phyloP scores from a whole-genome alignment of 2,888 invertebrate genomes.

The Xestia ashworthii region DNA sequence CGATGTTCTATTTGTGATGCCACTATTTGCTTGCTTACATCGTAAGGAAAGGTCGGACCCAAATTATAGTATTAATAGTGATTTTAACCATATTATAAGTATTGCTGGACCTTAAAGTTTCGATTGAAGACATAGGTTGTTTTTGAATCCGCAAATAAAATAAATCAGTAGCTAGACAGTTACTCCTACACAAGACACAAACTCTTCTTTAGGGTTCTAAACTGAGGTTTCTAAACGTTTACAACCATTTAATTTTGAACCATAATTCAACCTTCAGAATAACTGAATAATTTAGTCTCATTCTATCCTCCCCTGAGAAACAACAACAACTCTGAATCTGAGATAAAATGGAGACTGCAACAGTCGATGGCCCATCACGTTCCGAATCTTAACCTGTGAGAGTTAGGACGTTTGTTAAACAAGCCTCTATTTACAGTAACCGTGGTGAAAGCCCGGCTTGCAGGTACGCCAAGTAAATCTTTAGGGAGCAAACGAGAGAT shows the following conservation, averaged over 20 bases:
- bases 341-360: constrained; percentile 55
- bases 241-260: not conserved
- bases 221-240: not conserved
- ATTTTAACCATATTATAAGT: not conserved
- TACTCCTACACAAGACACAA: not conserved
- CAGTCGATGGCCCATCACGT: constrained; percentile 64
- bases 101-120: not conserved
- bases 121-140: not conserved
- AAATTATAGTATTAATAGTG: not conserved
- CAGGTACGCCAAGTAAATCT: constrained; percentile 68
- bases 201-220: no score
- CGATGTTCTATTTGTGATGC: not conserved
- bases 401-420: constrained; percentile 68
- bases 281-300: constrained; percentile 21
- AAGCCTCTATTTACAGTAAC: constrained; percentile 67
- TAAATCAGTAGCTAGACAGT: not conserved
- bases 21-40: not conserved
- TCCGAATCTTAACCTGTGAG: constrained; percentile 57
- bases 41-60: not conserved
- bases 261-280: not conserved
- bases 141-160: not conserved
- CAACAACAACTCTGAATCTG: constrained; percentile 15
- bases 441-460: constrained; percentile 45
- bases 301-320: constrained; percentile 18
- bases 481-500: constrained; percentile 65